Evolutionary conservation across 2,888 invertebrate genomes (phyloP), one percentile per base, ranked within the genome.

Genomic region (Phlogophora meticulosa): DNA sequence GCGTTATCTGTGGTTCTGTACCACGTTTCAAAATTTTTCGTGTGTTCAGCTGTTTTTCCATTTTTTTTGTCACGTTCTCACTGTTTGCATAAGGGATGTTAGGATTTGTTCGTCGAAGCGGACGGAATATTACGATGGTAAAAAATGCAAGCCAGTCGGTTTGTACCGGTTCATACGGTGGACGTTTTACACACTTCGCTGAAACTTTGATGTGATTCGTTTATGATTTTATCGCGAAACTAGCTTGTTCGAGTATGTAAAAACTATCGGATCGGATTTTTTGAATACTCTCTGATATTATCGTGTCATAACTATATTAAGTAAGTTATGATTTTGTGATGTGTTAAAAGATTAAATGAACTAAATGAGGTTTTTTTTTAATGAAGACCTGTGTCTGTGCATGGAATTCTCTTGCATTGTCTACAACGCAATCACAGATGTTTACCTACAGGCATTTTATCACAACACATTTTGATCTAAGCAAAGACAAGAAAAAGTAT

Each of bases 1-100:
- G 56, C 60, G 63, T 72, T 56, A 76, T 71, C 76, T 81, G 76
- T 81, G 77, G 70, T 40, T 32, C 49, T 40, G 63, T 43, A 60
- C 76, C 58, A 76, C 67, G 52, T 76, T 79, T 52, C 46, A 83
- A 77, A 67, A 36, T n/a, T 56, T 48, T 76, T 72, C 43, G 61
- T 38, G 10, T 52, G 48, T 62, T 82, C 82, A 79, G 76, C 76
- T 59, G 55, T 72, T 78, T 78, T 76, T 63, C 56, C 11, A 24
- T 15, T 0, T 51, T 73, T 75, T 71, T 69, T 71, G 61, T 56
- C 52, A 57, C 63, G 66, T 55, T 76, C 45, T 60, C 53, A 51
- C 55, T 75, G 67, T 83, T 81, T 72, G 75, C 56, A 42, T 64
- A 66, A 28, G 32, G 72, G 65, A 80, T 28, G 28, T 82, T 80